Evolutionary conservation across 2,797 vertebrate species (phyloP).

Genomic region (Leuciscus waleckii): DNA sequence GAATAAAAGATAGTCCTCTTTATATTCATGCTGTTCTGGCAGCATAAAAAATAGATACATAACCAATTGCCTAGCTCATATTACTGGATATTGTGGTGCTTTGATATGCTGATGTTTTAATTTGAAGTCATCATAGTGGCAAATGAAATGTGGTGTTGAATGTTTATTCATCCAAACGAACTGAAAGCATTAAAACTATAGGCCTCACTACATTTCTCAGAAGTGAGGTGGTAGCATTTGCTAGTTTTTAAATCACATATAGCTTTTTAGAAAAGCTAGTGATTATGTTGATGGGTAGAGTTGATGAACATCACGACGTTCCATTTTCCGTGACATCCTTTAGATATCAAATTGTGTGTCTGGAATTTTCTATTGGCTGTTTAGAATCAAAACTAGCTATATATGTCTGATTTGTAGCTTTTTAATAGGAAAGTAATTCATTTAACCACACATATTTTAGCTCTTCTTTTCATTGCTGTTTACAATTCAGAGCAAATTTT

Average conservation of each 20-base stretch:
- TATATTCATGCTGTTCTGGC: slow-evolving; percentile 6
- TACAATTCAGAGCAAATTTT: background rate
- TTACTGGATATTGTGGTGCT: background rate
- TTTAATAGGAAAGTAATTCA: background rate
- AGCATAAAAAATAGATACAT: background rate
- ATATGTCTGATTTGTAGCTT: background rate
- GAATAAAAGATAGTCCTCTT: slow-evolving; percentile 14
- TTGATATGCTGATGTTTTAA: slow-evolving; percentile 19
- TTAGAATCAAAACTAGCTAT: background rate
- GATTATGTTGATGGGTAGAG: background rate
- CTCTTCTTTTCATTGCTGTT: background rate
- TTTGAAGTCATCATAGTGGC: background rate
- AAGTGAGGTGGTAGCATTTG: too few relatives aligned
- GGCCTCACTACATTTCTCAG: slow-evolving; percentile 7
- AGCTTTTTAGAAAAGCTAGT: slow-evolving; percentile 2
- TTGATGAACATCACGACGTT: background rate
- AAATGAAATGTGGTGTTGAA: slow-evolving; percentile 9
- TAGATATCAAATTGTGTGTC: background rate
- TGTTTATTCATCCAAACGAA: slow-evolving; percentile 9
- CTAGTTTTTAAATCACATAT: background rate
- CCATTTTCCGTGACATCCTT: background rate
- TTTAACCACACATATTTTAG: background rate
- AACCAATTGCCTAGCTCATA: slow-evolving; percentile 1
- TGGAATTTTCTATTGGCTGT: background rate
- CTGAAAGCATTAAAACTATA: background rate